Percentiles rank a stretch among this genome's conserved stretches.
Evolutionary conservation across 2,888 invertebrate genomes (phyloP).

Genomic region (Thera britannica): DNA sequence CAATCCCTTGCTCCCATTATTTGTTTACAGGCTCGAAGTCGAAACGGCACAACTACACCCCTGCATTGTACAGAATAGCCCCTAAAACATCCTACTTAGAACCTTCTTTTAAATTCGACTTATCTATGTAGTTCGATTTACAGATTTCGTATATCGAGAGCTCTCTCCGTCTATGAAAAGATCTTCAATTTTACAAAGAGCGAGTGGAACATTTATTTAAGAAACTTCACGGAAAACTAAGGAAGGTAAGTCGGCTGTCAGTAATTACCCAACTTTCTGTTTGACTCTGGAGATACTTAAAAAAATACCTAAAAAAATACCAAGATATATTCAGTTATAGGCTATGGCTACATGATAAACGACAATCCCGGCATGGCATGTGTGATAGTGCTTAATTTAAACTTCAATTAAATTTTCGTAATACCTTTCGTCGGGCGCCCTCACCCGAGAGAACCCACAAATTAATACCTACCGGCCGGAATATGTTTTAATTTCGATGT

Average conservation of each 20-base stretch:
- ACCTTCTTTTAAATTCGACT: conserved; percentile 42
- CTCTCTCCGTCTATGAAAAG: conserved; percentile 56
- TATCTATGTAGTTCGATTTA: conserved; percentile 42
- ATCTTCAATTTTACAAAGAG: conserved; percentile 58
- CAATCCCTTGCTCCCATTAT: conserved; percentile 76
- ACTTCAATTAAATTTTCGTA: conserved; percentile 81
- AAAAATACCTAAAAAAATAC: background rate
- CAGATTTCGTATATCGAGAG: conserved; percentile 55
- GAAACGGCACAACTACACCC: conserved; percentile 56
- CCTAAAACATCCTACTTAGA: conserved; percentile 48
- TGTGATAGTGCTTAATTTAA: conserved; percentile 76
- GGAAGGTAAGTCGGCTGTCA: conserved; percentile 41
- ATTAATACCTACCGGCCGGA: conserved; percentile 66
- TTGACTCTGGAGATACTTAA: conserved; percentile 26
- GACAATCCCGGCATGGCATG: conserved; percentile 52
- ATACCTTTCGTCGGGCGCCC: conserved; percentile 70
- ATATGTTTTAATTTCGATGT: conserved; percentile 69
- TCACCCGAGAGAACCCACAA: conserved; percentile 64
- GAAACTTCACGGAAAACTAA: conserved; percentile 45
- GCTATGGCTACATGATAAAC: conserved; percentile 39
- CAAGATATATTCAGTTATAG: conserved; percentile 1
- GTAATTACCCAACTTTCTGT: conserved; percentile 38
- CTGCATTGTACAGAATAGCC: conserved; percentile 47
- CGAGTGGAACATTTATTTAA: conserved; percentile 53
- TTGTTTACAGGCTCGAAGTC: conserved; percentile 61